Conservation (phyloP, 2,888 invertebrate species). For the Hirtodrosophila cameraria region DNA sequence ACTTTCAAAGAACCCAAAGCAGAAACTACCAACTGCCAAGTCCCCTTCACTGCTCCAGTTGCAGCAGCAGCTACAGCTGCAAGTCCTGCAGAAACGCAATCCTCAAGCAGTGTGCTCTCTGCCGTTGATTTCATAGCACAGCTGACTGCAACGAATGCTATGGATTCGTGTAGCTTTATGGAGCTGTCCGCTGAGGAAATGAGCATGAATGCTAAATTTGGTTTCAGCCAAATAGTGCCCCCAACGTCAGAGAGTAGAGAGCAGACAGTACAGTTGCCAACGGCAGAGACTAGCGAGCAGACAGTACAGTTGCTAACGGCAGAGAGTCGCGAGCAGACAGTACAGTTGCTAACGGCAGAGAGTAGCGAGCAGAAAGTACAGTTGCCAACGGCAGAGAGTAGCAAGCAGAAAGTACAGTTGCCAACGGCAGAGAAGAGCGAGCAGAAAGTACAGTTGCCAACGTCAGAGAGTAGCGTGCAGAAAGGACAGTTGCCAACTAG, state of each 20-base stretch:
- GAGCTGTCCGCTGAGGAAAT: conserved; percentile 76
- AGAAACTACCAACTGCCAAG: too few relatives aligned
- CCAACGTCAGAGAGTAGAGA: background rate
- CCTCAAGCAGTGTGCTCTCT: conserved; percentile 46
- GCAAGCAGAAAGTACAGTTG: too few relatives aligned
- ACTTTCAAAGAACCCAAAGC: too few relatives aligned
- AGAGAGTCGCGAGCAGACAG: too few relatives aligned
- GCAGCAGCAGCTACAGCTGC: background rate
- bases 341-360: background rate
- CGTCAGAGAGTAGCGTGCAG: background rate
- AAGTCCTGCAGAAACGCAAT: background rate
- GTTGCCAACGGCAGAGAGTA: background rate
- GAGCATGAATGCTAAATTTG: conserved; percentile 70
- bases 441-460: background rate
- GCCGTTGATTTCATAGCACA: conserved; percentile 80
- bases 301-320: too few relatives aligned
- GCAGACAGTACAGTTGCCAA: too few relatives aligned
- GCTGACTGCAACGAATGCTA: conserved; percentile 47
- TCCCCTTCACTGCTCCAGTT: too few relatives aligned
- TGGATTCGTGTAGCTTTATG: conserved; percentile 44
- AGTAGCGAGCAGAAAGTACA: background rate
- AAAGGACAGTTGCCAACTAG: background rate
- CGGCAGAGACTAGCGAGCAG: too few relatives aligned
- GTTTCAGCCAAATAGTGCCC: too few relatives aligned
- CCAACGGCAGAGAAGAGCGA: too few relatives aligned